phyloP scores from a whole-genome alignment of 2,113 vertebrate species.

The Leptodactylus fuscus region DNA sequence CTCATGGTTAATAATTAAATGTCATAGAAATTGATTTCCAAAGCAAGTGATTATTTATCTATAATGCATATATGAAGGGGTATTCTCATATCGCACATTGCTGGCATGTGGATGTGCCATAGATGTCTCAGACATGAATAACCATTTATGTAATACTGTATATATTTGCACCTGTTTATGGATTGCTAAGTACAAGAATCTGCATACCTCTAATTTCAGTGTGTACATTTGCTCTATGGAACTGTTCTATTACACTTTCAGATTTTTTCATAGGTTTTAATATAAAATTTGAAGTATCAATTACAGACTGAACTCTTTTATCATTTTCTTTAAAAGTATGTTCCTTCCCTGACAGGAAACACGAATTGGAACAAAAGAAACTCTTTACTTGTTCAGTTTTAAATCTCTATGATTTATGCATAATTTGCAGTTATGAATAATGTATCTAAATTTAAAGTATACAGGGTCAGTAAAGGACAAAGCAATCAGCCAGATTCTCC shows the following conservation, averaged over 20 bases:
- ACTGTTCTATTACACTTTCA: background rate
- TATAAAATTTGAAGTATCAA: background rate
- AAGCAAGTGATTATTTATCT: no score
- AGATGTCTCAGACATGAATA: no score
- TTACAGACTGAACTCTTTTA: background rate
- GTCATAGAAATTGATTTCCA: no score
- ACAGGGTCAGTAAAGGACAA: constrained; percentile 39
- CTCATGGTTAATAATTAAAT: no score
- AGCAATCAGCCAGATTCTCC: constrained; percentile 24
- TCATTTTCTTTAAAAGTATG: background rate
- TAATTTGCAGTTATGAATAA: constrained; percentile 35
- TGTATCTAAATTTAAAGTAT: constrained; percentile 35
- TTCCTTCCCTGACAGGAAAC: background rate
- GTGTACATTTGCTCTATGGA: background rate
- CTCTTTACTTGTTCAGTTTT: background rate
- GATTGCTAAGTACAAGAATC: no score
- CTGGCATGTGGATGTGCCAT: no score
- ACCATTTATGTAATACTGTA: no score
- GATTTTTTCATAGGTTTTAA: background rate
- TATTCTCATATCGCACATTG: no score
- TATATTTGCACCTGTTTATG: no score
- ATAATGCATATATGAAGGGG: no score
- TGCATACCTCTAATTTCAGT: background rate
- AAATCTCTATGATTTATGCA: constrained; percentile 9
- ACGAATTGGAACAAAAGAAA: constrained; percentile 6